Conservation (phyloP, 1,140 invertebrate species). For the Ceratosolen solmsi region DNA sequence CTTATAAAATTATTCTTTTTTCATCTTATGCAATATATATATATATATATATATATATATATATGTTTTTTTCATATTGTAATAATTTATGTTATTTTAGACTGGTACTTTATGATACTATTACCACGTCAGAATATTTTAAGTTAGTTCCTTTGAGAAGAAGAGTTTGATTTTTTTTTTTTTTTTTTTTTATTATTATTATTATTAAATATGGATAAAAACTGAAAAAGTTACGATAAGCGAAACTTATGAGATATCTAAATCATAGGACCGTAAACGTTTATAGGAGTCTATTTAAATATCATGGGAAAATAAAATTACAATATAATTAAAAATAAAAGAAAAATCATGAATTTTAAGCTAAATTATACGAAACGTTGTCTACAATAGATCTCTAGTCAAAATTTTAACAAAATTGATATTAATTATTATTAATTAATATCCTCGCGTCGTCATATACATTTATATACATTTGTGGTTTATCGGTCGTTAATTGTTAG, state of each 20-base stretch:
- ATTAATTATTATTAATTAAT: too few species aligned
- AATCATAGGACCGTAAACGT: not conserved
- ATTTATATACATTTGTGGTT: too few species aligned
- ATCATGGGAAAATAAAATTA: not conserved
- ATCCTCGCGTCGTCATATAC: too few species aligned
- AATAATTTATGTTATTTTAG: not conserved
- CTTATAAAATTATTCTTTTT: not conserved
- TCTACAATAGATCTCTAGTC: too few species aligned
- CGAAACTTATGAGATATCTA: not conserved
- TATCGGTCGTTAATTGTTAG: too few species aligned
- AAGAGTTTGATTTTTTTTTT: not conserved
- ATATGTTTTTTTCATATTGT: too few species aligned
- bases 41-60: not conserved
- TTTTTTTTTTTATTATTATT: too few species aligned
- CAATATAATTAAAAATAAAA: not conserved
- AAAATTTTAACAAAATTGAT: too few species aligned
- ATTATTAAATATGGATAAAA: not conserved
- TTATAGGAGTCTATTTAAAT: not conserved
- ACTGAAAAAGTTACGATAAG: not conserved
- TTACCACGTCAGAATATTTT: not conserved
- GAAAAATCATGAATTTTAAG: too few species aligned
- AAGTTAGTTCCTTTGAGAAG: not conserved
- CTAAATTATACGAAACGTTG: too few species aligned
- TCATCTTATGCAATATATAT: not conserved
- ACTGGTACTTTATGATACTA: not conserved